Evolutionary conservation across 2,797 vertebrate species (phyloP).

Genomic region (Dendrocincla tyrannina): DNA sequence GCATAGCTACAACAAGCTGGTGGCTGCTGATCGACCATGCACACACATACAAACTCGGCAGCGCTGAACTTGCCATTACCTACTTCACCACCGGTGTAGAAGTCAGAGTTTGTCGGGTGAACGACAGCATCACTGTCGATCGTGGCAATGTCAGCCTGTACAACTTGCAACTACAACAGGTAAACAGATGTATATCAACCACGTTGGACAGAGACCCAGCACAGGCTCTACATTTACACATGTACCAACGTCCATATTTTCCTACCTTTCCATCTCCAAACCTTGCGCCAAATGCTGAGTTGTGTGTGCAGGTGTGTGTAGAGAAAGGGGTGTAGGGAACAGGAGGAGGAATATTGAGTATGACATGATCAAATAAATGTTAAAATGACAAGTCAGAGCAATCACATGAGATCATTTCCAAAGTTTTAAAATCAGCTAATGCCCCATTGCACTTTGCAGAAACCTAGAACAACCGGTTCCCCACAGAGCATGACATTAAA

Average conservation of each 20-base stretch:
- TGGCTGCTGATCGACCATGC: constrained; percentile 81
- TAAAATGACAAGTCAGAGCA: constrained; percentile 77
- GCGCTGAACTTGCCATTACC: constrained; percentile 93
- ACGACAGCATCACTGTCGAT: constrained; percentile 98
- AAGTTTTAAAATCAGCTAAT: constrained; percentile 73
- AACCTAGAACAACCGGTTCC: constrained; percentile 73
- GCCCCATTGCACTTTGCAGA: constrained; percentile 73
- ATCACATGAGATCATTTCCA: constrained; percentile 76
- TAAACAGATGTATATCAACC: constrained; percentile 87
- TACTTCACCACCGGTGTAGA: constrained; percentile 99
- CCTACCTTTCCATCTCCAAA: constrained; percentile 79
- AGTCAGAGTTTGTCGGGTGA: constrained; percentile 98
- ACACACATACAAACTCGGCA: constrained; percentile 81
- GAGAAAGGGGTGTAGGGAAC: constrained; percentile 73
- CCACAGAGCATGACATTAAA: constrained; percentile 73
- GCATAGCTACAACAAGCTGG: constrained; percentile 80
- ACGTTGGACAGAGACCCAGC: constrained; percentile 81
- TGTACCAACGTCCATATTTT: constrained; percentile 77
- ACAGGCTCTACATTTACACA: constrained; percentile 82
- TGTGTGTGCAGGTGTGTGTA: constrained; percentile 76
- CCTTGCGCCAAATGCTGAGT: constrained; percentile 75
- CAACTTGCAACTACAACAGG: constrained; percentile 99
- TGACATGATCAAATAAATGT: constrained; percentile 78
- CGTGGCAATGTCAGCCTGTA: constrained; percentile 98
- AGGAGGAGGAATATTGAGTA: constrained; percentile 75